Percentiles rank a stretch among this genome's conserved stretches.
These are phyloP conservation scores for Centroberyx gerrardi DNA, from an alignment of 2,797 vertebrate genomes.

Conservation along the genomic window DNA sequence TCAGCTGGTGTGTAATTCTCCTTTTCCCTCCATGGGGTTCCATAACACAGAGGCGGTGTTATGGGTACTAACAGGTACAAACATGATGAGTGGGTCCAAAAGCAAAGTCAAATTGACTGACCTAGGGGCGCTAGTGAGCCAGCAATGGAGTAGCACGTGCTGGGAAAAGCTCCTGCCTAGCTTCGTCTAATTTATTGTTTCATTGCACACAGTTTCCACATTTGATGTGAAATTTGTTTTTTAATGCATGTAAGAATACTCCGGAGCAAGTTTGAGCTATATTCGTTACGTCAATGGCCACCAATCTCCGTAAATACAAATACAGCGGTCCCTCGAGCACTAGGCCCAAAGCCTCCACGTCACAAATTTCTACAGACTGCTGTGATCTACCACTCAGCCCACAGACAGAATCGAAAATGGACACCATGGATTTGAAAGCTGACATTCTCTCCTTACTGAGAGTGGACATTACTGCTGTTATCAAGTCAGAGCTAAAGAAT, in stretches of 20 bases:
- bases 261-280: background rate
- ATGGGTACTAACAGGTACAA: too few species aligned
- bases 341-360: background rate
- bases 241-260: background rate
- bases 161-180: background rate
- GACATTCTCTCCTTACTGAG: constrained; percentile 20
- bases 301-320: constrained; percentile 4
- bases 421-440: background rate
- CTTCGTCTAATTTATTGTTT: background rate
- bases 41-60: too few species aligned
- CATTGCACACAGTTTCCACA: background rate
- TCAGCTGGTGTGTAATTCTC: too few species aligned
- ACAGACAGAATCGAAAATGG: background rate
- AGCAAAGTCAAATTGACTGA: too few species aligned
- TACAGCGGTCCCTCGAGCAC: background rate
- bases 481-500: constrained; percentile 18
- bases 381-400: too few species aligned
- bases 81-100: too few species aligned
- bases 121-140: too few species aligned
- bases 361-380: too few species aligned
- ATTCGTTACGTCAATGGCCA: background rate
- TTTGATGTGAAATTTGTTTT: background rate
- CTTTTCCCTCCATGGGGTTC: too few species aligned
- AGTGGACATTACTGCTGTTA: constrained; percentile 10
- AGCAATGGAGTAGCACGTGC: background rate